Base-by-base conservation (phyloP, 2,113 vertebrate genomes). In the Calidris pugnax region DNA sequence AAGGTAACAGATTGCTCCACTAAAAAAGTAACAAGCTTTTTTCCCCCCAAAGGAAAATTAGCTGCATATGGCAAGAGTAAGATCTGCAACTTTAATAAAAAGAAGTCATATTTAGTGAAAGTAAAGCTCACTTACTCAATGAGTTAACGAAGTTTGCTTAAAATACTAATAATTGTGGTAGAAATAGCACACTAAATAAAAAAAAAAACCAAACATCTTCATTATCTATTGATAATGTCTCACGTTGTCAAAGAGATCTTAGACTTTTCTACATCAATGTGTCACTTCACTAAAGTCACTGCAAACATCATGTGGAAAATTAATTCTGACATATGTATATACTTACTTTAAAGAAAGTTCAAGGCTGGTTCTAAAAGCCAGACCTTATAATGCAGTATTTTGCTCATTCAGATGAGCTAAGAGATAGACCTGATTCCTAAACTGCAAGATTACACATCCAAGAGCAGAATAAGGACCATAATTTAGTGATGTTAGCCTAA, bases 1-100 rank as follows among this genome's bases (percentile, higher is more conserved):
- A 97, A 98, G 96, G 64, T 97, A 97, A 97, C 93, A 97, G 96
- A 96, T 97, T 97, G 95, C 92, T 96, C 91, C 92, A 96, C 91
- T 97, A 95, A 98, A 97, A 95, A 97, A 95, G 92, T 97, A 97
- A 96, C 59, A 95, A 94, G 91, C 88, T 87, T 96, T 97, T 96
- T 91, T 85, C 88, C 94, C 96, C 96, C 95, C 93, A 95, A 97
- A 96, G 87, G 96, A 97, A 97, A 96, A 97, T 97, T 94, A 97
- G 94, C 94, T 97, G 96, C 94, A 97, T 97, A 97, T 95, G 95
- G 95, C 88, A 95, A 90, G 96, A 98, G 86, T 91, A 95, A 96
- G 94, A 97, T 81, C 95, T 94, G 92, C 85, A 96, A 97, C 94
- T 96, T 91, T 89, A 95, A 96, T 88, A 92, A 97, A 91, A 96